Percentiles rank a stretch among this genome's conserved stretches.
These are phyloP conservation scores for Atrichornis clamosus DNA, from an alignment of 2,113 vertebrate species.

Conservation along the genomic window DNA sequence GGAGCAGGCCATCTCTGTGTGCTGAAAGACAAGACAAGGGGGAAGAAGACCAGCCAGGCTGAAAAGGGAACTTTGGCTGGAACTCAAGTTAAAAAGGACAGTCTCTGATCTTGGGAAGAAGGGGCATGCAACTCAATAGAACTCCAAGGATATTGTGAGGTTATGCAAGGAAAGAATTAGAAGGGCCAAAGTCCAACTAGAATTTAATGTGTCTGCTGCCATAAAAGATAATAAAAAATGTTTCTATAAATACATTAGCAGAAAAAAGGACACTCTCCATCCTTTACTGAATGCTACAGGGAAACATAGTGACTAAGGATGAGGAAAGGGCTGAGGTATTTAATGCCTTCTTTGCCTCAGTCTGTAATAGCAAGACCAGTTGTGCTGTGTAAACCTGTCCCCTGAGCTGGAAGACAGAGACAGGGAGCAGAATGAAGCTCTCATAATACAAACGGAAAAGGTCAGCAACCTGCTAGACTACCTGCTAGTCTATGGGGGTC, in stretches of 20 bases:
- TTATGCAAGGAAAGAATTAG: background rate
- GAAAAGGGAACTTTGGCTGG: background rate
- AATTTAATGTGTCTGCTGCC: background rate
- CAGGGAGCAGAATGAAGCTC: background rate
- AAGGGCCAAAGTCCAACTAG: background rate
- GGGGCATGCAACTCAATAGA: background rate
- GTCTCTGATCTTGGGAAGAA: background rate
- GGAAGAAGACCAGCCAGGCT: background rate
- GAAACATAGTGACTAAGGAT: background rate
- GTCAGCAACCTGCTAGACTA: no score
- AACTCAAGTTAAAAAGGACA: background rate
- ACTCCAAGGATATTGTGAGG: background rate
- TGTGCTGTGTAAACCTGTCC: background rate
- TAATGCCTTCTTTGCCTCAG: background rate
- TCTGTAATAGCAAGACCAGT: background rate
- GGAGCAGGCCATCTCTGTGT: background rate
- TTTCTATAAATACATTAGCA: background rate
- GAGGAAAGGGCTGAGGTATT: background rate
- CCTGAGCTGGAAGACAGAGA: background rate
- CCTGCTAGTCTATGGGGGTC: background rate
- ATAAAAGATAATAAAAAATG: background rate
- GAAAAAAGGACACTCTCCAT: background rate
- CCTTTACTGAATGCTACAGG: background rate
- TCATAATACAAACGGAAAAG: background rate
- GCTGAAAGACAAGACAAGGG: background rate